Evolutionary conservation across 1,140 invertebrate genomes (phyloP).

Genomic region (Tetragnatha versicolor): DNA sequence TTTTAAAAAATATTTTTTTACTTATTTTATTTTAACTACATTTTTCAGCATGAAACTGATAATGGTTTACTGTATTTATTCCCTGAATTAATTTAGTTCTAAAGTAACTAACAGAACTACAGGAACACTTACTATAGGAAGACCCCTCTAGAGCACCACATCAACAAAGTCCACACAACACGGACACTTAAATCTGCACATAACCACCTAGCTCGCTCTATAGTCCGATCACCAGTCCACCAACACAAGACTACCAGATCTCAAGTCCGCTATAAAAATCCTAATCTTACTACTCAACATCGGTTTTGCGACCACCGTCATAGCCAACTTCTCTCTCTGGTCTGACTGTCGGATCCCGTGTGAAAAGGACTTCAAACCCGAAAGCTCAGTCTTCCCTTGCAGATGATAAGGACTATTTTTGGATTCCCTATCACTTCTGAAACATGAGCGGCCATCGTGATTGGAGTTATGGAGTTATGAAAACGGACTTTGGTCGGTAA

Average conservation of each 20-base stretch:
- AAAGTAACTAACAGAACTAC: neutral
- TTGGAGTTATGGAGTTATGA: constrained; percentile 24
- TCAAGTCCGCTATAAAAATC: no score
- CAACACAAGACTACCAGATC: no score
- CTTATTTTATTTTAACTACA: no score
- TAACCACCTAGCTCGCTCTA: neutral
- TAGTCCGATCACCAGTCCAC: no score
- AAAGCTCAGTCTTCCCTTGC: neutral
- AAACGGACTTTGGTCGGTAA: constrained; percentile 18
- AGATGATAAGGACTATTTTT: constrained; percentile 17
- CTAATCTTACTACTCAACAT: no score
- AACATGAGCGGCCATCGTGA: constrained; percentile 1
- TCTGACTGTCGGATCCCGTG: neutral
- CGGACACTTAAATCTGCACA: constrained; percentile 29
- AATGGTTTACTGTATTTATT: no score
- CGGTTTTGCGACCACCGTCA: no score
- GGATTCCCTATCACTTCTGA: constrained; percentile 2
- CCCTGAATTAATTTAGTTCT: no score
- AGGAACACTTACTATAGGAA: neutral
- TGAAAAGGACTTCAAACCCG: neutral
- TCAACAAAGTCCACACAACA: constrained; percentile 36
- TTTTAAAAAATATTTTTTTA: no score
- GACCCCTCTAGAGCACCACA: constrained; percentile 7
- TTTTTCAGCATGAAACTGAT: no score
- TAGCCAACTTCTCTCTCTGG: no score